Percentiles rank a stretch among this genome's conserved stretches.
Conservation (phyloP, 2,888 invertebrate species). For the Cataglyphis altisquamis region DNA sequence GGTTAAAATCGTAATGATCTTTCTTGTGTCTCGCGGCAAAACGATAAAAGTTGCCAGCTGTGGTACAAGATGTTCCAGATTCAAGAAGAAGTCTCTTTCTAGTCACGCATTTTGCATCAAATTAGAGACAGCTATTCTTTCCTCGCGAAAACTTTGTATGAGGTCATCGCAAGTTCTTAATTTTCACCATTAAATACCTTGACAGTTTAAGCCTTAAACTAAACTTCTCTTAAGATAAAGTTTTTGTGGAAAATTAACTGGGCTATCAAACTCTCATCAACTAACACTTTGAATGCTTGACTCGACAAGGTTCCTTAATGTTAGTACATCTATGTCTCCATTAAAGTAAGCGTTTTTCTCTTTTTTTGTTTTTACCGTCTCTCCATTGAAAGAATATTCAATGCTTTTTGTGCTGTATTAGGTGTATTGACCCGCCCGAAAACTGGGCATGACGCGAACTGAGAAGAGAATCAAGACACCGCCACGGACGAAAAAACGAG, state of each 20-base stretch:
- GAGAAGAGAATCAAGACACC: constrained; percentile 45
- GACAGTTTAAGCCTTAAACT: constrained; percentile 26
- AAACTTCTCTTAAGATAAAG: constrained; percentile 7
- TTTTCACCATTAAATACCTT: constrained; percentile 30
- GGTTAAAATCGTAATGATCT: constrained; percentile 30
- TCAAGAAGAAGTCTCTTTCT: constrained; percentile 13
- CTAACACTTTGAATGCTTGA: not conserved
- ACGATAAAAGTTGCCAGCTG: constrained; percentile 32
- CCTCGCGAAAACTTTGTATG: constrained; percentile 27
- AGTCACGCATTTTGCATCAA: constrained; percentile 34
- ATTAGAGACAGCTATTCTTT: not conserved
- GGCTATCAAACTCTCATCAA: constrained; percentile 23
- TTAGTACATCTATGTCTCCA: not conserved
- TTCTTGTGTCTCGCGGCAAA: not conserved
- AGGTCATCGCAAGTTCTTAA: constrained; percentile 35
- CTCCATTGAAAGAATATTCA: not conserved
- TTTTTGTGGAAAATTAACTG: constrained; percentile 33
- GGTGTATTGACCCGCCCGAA: not conserved
- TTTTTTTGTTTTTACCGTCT: not conserved
- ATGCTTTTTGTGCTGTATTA: not conserved
- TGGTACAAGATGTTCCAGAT: constrained; percentile 8
- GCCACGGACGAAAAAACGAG: constrained; percentile 43
- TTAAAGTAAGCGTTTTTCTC: not conserved
- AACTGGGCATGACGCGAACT: constrained; percentile 15
- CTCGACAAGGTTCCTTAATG: not conserved